Evolutionary conservation across 2,888 invertebrate genomes (phyloP), one percentile per base, ranked within the genome.

Genomic region (Zele albiditarsus): DNA sequence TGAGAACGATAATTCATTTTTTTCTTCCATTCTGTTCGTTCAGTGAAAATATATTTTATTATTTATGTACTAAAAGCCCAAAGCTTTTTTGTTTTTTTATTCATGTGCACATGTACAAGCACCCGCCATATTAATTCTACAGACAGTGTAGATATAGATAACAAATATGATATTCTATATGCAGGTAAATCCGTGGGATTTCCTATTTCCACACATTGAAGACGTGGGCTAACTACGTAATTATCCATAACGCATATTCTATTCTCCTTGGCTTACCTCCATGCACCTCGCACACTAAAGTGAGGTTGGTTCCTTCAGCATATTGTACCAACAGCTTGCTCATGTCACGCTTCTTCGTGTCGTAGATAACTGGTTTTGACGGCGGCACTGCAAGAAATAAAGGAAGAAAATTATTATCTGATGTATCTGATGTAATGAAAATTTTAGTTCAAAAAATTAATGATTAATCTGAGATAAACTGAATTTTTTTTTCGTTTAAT

Each of bases 291-390:
- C 96, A 96, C 85, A 95, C 93, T 78, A 97, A 92, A 84, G 94
- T 92, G 71, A 97, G 94, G 86, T 96, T 94, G 75, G 94, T 93
- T 65, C 96, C 97, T 90, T 97, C 96, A 86, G 96, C 96, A 90
- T 96, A 96, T 58, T 96, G 95, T 88, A 95, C 96, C 82, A 95
- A 92, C 80, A 94, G 91, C 89, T 94, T 94, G 84, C 95, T 94
- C 89, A 94, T 92, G 86, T 96, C 95, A 88, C 95, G 92, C 85
- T 95, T 92, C 88, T 95, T 95, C 71, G 94, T 94, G 86, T 96
- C 96, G 90, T 94, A 96, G 90, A 96, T 96, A 86, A 95, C 94
- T 76, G 96, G 96, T 86, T 94, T 92, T 85, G 94, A 94, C 73
- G 96, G 96, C 84, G 96, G 96, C 83, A 96, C 96, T 96, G 92